These are phyloP conservation scores for Apus apus DNA, from an alignment of 2,113 vertebrate species.

Conservation along the genomic window DNA sequence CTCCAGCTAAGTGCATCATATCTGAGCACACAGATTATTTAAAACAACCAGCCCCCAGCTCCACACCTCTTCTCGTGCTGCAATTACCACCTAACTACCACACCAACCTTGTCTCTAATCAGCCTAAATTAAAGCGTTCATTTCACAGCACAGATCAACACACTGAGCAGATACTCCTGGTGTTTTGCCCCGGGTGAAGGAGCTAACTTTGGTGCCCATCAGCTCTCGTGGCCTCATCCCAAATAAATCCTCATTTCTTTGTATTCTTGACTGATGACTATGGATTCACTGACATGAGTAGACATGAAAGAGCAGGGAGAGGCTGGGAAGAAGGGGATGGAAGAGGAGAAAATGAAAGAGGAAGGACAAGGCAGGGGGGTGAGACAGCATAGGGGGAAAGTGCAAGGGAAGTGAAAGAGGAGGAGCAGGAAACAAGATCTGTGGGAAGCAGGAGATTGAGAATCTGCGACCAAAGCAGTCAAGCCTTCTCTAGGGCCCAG, in stretches of 20 bases:
- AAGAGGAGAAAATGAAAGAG: neutral
- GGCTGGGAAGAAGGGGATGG: neutral
- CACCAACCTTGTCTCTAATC: constrained; percentile 20
- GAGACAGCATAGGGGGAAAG: neutral
- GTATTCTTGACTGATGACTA: neutral
- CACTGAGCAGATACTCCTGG: neutral
- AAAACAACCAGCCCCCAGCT: neutral
- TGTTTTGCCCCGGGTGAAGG: rapidly evolving
- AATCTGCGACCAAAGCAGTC: neutral
- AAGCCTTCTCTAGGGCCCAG: neutral
- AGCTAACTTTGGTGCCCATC: neutral
- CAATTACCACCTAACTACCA: neutral
- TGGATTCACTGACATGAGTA: neutral
- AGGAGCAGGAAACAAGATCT: neutral
- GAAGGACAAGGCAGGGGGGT: neutral
- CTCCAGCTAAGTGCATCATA: neutral
- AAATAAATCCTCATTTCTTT: neutral
- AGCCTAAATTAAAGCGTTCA: neutral
- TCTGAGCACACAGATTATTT: neutral
- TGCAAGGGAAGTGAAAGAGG: neutral
- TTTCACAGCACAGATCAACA: neutral
- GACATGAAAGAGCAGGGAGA: neutral
- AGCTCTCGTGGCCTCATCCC: neutral
- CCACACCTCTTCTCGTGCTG: neutral
- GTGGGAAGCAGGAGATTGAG: neutral